Percentiles rank a stretch among this genome's conserved stretches.
phyloP scores from a whole-genome alignment of 2,888 invertebrate genomes.

The Hypselothyrea guttata region DNA sequence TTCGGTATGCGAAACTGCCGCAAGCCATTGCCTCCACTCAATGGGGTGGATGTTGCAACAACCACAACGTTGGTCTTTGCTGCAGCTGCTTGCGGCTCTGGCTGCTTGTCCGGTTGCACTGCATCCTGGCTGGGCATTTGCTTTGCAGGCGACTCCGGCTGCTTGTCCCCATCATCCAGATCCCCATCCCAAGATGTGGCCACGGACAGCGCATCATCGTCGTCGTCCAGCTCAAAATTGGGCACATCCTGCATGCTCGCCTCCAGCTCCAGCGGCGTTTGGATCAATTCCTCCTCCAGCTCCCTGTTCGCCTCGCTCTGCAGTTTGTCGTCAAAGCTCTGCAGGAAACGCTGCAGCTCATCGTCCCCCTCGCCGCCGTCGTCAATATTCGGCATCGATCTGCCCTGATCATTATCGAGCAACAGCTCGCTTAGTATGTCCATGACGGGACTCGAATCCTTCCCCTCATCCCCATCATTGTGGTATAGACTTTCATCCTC shows the following conservation, averaged over 20 bases:
- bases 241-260: constrained; percentile 9
- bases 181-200: constrained; percentile 52
- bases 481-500: too few species aligned
- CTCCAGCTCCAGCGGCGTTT: constrained; percentile 28
- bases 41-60: too few species aligned
- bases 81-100: not conserved
- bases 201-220: constrained; percentile 46
- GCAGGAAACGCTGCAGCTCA: constrained; percentile 19
- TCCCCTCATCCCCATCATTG: too few species aligned
- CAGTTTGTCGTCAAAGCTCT: constrained; percentile 15
- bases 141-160: too few species aligned
- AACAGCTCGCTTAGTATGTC: too few species aligned
- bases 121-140: too few species aligned
- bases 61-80: not conserved
- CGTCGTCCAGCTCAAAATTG: constrained; percentile 33
- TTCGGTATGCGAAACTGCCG: constrained; percentile 14
- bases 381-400: not conserved
- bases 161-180: constrained; percentile 21
- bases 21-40: too few species aligned
- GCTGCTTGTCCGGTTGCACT: not conserved
- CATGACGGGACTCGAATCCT: too few species aligned
- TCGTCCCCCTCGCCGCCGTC: not conserved
- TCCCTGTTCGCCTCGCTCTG: constrained; percentile 17
- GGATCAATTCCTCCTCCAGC: not conserved
- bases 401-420: not conserved